Percentiles rank a stretch among this genome's conserved stretches.
Evolutionary conservation across 53 echinoderm and acorn worm species (phyloP).

Genomic region (Holothuria leucospilota): DNA sequence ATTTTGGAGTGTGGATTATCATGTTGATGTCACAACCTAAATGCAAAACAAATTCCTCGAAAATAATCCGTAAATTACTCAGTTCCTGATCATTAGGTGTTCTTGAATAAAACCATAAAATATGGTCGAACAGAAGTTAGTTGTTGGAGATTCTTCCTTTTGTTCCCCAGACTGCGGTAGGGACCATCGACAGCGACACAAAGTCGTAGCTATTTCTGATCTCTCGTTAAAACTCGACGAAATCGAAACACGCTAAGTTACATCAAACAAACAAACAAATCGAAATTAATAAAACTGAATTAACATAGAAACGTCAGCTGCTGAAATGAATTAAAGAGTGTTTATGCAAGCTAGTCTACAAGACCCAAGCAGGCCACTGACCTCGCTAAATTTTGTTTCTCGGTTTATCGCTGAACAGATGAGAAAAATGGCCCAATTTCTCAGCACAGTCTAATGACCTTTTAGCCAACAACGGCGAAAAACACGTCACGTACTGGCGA

Average conservation of each 20-base stretch:
- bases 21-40: no score
- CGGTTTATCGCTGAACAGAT: not conserved
- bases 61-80: no score
- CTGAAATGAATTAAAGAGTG: constrained; percentile 33
- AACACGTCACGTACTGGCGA: constrained; percentile 12
- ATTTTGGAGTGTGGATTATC: no score
- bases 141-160: no score
- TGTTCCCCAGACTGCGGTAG: no score
- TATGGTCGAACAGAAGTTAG: no score
- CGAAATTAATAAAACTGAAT: constrained; percentile 41
- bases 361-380: not conserved
- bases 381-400: not conserved
- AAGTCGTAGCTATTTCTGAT: no score
- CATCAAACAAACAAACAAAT: constrained; percentile 43
- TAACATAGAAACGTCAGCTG: constrained; percentile 39
- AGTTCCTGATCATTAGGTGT: no score
- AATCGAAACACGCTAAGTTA: constrained; percentile 20
- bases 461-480: constrained; percentile 6
- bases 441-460: constrained; percentile 31
- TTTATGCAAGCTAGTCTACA: not conserved
- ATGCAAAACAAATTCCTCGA: no score
- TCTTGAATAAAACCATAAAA: no score
- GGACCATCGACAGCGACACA: no score
- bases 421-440: not conserved
- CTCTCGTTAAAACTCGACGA: no score